A percentile compares a stretch with the other conserved stretches of the same genome.
These are phyloP conservation scores for Prionailurus viverrinus DNA, from an alignment of 2,113 vertebrate genomes.

Conservation along the genomic window DNA sequence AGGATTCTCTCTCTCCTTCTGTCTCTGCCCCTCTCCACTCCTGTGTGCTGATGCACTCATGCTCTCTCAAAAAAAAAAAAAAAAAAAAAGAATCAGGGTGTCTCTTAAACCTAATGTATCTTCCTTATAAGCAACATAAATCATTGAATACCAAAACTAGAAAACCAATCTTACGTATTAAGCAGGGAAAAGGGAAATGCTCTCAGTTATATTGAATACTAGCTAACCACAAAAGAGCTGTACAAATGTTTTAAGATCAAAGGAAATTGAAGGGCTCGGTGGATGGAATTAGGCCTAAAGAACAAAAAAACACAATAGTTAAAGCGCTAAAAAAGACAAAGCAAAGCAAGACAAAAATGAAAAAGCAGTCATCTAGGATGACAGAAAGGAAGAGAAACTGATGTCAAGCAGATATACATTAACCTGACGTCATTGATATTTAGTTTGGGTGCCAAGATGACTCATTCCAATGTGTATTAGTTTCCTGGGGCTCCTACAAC, in stretches of 20 bases:
- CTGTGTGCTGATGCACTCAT: too few relatives aligned
- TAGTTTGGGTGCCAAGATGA: background rate
- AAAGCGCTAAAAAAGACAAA: background rate
- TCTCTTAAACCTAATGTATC: background rate
- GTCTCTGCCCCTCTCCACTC: too few relatives aligned
- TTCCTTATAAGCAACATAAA: background rate
- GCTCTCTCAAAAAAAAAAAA: too few relatives aligned
- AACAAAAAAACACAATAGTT: background rate
- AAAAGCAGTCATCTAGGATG: background rate
- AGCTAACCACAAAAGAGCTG: background rate
- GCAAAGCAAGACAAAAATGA: background rate
- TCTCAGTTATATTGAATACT: background rate
- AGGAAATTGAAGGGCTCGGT: background rate
- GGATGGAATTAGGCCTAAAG: background rate
- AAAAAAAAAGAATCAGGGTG: background rate
- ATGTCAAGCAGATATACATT: background rate
- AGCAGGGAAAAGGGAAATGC: background rate
- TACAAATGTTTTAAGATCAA: conserved; percentile 36
- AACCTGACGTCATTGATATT: background rate
- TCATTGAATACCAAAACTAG: background rate
- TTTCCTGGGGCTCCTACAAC: background rate
- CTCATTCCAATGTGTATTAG: background rate
- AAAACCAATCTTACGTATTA: background rate
- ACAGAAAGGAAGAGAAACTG: background rate
- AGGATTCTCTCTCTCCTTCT: too few relatives aligned